Percentiles rank a stretch among this genome's conserved stretches.
Evolutionary conservation across 2,888 invertebrate genomes (phyloP).

Genomic region (Argyresthia goedartella): DNA sequence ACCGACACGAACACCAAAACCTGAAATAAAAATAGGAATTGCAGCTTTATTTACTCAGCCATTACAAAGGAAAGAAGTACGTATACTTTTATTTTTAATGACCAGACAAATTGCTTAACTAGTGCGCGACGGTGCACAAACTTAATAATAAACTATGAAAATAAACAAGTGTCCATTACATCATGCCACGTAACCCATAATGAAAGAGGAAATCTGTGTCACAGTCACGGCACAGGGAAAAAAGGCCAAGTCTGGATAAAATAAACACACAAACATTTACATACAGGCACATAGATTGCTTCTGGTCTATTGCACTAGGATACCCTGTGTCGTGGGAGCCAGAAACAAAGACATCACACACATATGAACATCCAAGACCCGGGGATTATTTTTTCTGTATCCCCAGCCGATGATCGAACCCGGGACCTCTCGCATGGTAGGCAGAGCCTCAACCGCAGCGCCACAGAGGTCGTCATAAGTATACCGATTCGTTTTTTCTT

Average conservation of each 20-base stretch:
- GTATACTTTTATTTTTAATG: not conserved
- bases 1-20: slow-evolving; percentile 28
- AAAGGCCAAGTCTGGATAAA: slow-evolving; percentile 23
- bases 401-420: too few species aligned
- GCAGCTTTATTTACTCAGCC: not conserved
- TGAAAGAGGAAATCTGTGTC: slow-evolving; percentile 43
- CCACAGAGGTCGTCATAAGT: too few species aligned
- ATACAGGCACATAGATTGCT: too few species aligned
- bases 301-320: too few species aligned
- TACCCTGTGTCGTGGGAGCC: too few species aligned
- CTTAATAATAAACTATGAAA: slow-evolving; percentile 17
- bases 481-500: not conserved
- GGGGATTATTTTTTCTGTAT: too few species aligned
- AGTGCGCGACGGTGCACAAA: not conserved
- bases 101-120: not conserved
- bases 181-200: slow-evolving; percentile 44
- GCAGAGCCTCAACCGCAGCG: too few species aligned
- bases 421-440: too few species aligned
- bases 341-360: too few species aligned
- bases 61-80: not conserved
- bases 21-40: slow-evolving; percentile 30
- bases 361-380: too few species aligned
- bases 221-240: slow-evolving; percentile 24
- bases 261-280: too few species aligned
- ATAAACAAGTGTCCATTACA: slow-evolving; percentile 35